phyloP scores from a whole-genome alignment of 2,888 invertebrate genomes.

The Aleiodes leptofemur region DNA sequence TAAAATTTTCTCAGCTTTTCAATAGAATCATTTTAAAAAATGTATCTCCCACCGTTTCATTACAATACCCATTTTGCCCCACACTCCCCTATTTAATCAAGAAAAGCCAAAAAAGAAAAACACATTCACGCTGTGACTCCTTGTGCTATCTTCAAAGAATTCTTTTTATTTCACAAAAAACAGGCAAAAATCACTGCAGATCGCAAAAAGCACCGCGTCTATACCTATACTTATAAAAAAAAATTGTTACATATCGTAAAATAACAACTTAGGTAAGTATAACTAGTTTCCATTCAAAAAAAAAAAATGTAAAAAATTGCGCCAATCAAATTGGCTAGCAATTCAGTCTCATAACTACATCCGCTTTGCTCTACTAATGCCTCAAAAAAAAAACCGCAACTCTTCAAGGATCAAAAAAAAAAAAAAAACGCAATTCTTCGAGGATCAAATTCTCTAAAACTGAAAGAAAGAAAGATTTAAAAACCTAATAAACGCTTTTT shows the following conservation, averaged over 20 bases:
- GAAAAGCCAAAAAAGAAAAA: neutral
- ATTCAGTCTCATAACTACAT: constrained; percentile 24
- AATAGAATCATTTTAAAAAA: too few relatives aligned
- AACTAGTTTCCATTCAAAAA: neutral
- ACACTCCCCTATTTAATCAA: too few relatives aligned
- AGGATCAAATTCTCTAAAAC: neutral
- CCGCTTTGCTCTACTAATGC: constrained; percentile 28
- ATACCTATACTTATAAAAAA: too few relatives aligned
- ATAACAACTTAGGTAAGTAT: constrained; percentile 57
- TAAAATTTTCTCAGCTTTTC: too few relatives aligned
- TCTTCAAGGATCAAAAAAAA: neutral
- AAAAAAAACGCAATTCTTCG: too few relatives aligned
- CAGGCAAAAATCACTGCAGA: constrained; percentile 1
- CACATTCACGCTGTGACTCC: neutral
- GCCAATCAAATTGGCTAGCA: constrained; percentile 8
- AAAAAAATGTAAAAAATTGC: neutral
- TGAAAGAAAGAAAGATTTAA: neutral
- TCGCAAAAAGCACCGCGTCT: neutral
- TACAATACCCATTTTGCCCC: too few relatives aligned
- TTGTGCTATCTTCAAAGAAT: neutral
- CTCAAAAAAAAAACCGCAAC: constrained; percentile 6
- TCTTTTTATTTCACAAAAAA: neutral
- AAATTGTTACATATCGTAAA: too few relatives aligned
- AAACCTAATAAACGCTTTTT: constrained; percentile 9
- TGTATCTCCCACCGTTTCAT: too few relatives aligned